Base-by-base conservation (phyloP, 2,797 vertebrate genomes). In the Sandelia bainsii region DNA sequence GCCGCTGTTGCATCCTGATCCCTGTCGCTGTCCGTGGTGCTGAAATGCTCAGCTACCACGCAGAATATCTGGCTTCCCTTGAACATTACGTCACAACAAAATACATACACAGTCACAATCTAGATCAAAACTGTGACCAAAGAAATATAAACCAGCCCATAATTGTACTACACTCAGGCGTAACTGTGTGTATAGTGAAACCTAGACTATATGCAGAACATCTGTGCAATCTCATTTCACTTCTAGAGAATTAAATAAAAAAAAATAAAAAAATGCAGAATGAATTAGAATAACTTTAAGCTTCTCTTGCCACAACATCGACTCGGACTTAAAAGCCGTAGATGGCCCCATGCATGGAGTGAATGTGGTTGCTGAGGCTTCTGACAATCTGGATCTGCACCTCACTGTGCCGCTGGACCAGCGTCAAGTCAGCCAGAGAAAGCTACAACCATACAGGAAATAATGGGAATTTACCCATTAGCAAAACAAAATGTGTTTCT, bases 21-120 rank as follows among this genome's bases (percentile, higher is more conserved):
- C 11, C 0, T 5, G 44, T 69, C 76, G 62, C 89, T 94, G 84
- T 92, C 91, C 87, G 13, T 80, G 90, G 93, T 95, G 14, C 91
- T 94, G 84, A 94, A 89, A 75, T 8, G 2, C 29, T 59, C 19
- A 44, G 11, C 20, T 7, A 27, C 0, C 2, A 44, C 10, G 27
- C 29, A 29, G 16, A 39, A 49, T 32, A 39, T 45, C 6, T 45
- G 1, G 14, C 32, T 12, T 27, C 2, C 1, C 19, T 9, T 4
- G 1, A 13, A 2, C 8, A 29, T 10, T 14, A 12, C 19, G 5
- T 45, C 20, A 17, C n/a, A 9, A 57, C 8, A 5, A 50, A 22
- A 51, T 6, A 51, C 6, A 66, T 11, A 29, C 8, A 19, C 1
- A 20, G 1, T 14, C 5, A 19, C 3, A 27, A 5, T 19, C 11